phyloP scores from a whole-genome alignment of 2,888 invertebrate genomes.

The Ischnura elegans region DNA sequence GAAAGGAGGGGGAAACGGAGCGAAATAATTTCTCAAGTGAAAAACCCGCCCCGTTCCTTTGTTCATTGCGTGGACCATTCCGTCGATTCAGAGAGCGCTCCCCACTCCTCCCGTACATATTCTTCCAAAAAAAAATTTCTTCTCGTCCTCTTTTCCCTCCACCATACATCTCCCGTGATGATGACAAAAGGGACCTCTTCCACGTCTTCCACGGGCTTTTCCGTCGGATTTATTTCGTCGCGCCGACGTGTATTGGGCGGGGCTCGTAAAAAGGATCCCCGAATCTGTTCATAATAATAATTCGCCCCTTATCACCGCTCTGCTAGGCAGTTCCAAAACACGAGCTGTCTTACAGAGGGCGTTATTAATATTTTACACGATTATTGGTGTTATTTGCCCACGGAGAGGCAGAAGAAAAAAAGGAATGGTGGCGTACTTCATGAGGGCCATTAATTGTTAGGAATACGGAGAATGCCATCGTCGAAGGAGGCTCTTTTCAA shows the following conservation, averaged over 20 bases:
- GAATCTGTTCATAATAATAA: not conserved
- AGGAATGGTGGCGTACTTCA: not conserved
- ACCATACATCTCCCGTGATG: not conserved
- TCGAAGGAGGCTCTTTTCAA: not conserved
- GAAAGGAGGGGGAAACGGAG: not conserved
- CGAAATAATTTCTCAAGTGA: not conserved
- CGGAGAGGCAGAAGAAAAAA: not conserved
- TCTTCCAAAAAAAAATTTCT: no score
- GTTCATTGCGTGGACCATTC: not conserved
- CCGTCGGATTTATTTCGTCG: not conserved
- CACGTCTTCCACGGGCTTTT: not conserved
- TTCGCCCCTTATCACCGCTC: not conserved
- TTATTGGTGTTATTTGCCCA: not conserved
- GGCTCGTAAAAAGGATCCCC: not conserved
- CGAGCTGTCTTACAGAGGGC: not conserved
- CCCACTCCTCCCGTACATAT: not conserved
- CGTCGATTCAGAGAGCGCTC: not conserved
- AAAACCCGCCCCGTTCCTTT: slow-evolving; percentile 23
- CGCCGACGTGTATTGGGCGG: slow-evolving; percentile 17
- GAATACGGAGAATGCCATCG: not conserved
- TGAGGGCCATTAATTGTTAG: not conserved
- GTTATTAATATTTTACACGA: slow-evolving; percentile 9
- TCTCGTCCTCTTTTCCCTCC: not conserved
- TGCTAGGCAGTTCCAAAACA: not conserved
- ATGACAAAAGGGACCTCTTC: slow-evolving; percentile 24